Conservation (phyloP, 2,888 invertebrate species). For the Myopa testacea region DNA sequence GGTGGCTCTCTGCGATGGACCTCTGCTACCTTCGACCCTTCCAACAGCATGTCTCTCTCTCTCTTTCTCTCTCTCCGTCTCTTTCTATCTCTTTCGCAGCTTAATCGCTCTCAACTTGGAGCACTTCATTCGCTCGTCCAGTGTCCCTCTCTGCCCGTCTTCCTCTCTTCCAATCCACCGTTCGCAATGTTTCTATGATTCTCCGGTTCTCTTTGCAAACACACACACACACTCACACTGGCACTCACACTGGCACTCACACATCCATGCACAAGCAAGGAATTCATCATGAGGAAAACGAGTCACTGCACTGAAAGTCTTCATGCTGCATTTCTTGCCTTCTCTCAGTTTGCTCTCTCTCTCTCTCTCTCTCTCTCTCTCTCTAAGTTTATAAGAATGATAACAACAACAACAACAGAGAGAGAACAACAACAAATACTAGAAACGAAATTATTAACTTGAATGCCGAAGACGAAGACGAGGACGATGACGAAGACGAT, state of each 20-base stretch:
- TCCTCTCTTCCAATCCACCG: not conserved
- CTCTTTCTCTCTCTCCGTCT: conserved; percentile 13
- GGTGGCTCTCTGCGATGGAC: not conserved
- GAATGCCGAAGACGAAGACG: not conserved
- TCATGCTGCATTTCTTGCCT: conserved; percentile 24
- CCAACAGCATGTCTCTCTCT: not conserved
- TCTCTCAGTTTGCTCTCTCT: not conserved
- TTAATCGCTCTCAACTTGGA: conserved; percentile 1
- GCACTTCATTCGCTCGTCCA: not conserved
- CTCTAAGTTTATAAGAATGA: not conserved
- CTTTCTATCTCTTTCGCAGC: not conserved
- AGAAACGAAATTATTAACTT: not conserved
- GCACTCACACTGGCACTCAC: not conserved
- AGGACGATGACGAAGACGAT: not conserved
- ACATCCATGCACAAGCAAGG: conserved; percentile 6
- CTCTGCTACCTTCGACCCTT: no score
- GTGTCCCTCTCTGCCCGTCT: not conserved
- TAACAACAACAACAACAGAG: not conserved
- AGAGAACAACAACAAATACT: not conserved
- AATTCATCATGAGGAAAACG: conserved; percentile 22
- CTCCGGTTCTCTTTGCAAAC: not conserved
- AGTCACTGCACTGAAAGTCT: conserved; percentile 7
- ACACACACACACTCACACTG: not conserved
- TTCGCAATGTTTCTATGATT: not conserved
- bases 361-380: not conserved